Evolutionary conservation across 2,888 invertebrate species (phyloP).

Genomic region (Cerastis rubricosa): DNA sequence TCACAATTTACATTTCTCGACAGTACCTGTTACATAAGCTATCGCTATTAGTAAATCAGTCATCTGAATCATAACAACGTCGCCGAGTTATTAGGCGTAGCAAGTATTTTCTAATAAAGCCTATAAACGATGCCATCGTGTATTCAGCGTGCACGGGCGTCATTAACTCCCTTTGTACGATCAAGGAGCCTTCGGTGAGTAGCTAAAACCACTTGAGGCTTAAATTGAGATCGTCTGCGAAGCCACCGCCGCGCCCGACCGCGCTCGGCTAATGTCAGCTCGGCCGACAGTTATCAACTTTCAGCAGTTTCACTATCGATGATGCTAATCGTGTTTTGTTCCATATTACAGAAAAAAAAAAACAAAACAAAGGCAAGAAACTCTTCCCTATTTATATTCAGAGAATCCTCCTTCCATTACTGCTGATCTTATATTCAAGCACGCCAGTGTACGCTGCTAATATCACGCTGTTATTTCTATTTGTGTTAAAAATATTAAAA

Average conservation of each 20-base stretch:
- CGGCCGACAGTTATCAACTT: conserved; percentile 73
- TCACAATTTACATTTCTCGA: neutral
- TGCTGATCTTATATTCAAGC: conserved; percentile 48
- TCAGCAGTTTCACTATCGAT: conserved; percentile 55
- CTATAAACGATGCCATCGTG: conserved; percentile 77
- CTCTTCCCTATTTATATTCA: conserved; percentile 46
- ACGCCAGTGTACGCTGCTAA: conserved; percentile 30
- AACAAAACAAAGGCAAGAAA: conserved; percentile 28
- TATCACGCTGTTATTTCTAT: conserved; percentile 40
- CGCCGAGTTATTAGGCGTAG: conserved; percentile 72
- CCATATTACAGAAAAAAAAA: conserved; percentile 43
- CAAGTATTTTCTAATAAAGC: conserved; percentile 82
- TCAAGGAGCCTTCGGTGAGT: conserved; percentile 78
- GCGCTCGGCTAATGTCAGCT: conserved; percentile 70
- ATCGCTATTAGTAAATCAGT: conserved; percentile 37
- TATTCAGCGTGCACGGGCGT: conserved; percentile 82
- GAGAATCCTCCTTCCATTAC: conserved; percentile 20
- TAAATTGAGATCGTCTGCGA: conserved; percentile 85
- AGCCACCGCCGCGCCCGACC: conserved; percentile 57
- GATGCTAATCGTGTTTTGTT: conserved; percentile 57
- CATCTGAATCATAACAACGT: conserved; percentile 65
- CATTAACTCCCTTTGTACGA: conserved; percentile 86
- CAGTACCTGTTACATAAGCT: neutral
- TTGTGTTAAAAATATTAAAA: conserved; percentile 47
- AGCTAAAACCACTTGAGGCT: conserved; percentile 84